Evolutionary conservation across 2,797 vertebrate species (phyloP).

Genomic region (Parambassis ranga): DNA sequence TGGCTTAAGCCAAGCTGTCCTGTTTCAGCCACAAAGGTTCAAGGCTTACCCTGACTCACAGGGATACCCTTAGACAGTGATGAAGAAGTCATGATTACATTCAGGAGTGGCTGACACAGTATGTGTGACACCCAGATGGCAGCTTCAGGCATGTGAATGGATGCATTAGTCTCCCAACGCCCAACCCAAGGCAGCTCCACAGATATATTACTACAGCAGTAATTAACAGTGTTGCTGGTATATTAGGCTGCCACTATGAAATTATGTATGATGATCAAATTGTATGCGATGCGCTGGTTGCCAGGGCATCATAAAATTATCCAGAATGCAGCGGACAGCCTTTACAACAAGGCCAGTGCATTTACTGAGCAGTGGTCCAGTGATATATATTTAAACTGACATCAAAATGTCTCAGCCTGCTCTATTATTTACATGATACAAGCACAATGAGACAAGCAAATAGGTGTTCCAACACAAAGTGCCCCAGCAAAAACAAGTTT

Average conservation of each 20-base stretch:
- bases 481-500: not conserved
- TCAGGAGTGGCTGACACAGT: slow-evolving; percentile 9
- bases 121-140: slow-evolving; percentile 43
- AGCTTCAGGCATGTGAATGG: not conserved
- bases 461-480: not conserved
- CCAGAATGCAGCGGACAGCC: not conserved
- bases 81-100: not conserved
- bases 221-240: slow-evolving; percentile 33
- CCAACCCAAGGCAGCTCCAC: not conserved
- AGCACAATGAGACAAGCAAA: not conserved
- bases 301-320: slow-evolving; percentile 2
- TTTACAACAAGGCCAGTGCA: not conserved
- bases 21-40: not conserved
- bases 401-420: slow-evolving; percentile 12
- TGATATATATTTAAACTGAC: not conserved
- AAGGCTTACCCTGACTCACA: slow-evolving; percentile 2
- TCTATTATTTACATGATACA: slow-evolving; percentile 35
- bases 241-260: slow-evolving; percentile 8
- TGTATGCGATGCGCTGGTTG: slow-evolving; percentile 1
- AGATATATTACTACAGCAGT: slow-evolving; percentile 18
- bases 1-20: not conserved
- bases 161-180: slow-evolving; percentile 8
- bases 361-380: slow-evolving; percentile 2
- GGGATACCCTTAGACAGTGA: not conserved
- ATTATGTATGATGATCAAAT: slow-evolving; percentile 16